Conservation (phyloP, 1,140 invertebrate genomes). For the Ceratosolen fusciceps region DNA sequence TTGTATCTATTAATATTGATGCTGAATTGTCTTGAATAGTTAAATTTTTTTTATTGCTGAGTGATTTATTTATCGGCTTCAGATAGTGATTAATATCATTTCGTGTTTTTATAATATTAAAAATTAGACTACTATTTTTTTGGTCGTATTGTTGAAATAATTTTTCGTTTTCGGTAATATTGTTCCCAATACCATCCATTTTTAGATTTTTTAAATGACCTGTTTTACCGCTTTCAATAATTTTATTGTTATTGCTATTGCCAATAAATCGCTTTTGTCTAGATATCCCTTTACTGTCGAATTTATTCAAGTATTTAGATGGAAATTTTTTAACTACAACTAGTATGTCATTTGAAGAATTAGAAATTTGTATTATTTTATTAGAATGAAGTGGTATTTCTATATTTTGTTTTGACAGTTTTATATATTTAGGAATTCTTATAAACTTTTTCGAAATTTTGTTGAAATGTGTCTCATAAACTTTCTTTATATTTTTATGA, state of each 20-base stretch:
- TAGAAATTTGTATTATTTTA: background rate
- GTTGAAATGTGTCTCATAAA: background rate
- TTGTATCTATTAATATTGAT: constrained; percentile 54
- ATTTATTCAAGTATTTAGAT: background rate
- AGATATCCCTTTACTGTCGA: background rate
- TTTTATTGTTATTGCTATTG: background rate
- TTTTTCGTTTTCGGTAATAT: constrained; percentile 43
- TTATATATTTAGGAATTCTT: background rate
- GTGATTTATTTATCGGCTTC: background rate
- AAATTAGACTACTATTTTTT: background rate
- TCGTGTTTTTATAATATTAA: constrained; percentile 17
- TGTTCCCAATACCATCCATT: constrained; percentile 50
- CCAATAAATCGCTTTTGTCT: constrained; percentile 30
- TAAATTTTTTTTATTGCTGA: background rate
- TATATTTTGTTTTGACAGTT: background rate
- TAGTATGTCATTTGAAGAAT: background rate
- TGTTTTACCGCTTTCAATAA: constrained; percentile 12
- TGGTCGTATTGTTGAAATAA: constrained; percentile 46
- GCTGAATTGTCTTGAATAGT: background rate
- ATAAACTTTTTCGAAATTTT: constrained; percentile 18
- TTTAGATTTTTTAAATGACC: constrained; percentile 33
- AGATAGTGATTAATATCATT: background rate
- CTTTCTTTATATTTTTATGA: constrained; percentile 37
- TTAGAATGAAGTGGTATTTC: background rate
- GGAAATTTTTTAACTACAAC: background rate